Conservation (phyloP, 2,797 vertebrate species). For the Anguilla obscura region DNA sequence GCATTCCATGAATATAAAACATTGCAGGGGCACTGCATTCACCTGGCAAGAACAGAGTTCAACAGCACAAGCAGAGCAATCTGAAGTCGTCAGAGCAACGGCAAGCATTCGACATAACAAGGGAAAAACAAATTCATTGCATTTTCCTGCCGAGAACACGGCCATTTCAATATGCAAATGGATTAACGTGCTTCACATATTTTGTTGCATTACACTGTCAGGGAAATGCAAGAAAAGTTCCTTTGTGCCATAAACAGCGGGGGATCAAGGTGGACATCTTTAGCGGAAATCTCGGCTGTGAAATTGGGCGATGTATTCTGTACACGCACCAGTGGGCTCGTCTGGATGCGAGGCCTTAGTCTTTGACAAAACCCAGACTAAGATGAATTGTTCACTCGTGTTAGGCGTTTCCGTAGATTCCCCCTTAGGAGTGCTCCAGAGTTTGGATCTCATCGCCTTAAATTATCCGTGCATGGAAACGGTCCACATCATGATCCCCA, state of each 20-base stretch:
- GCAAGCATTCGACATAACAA: background rate
- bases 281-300: background rate
- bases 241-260: background rate
- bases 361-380: too few species aligned
- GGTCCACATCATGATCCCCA: background rate
- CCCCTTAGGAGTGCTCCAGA: background rate
- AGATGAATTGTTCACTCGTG: background rate
- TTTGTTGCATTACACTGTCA: background rate
- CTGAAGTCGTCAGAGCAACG: background rate
- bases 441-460: background rate
- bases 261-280: background rate
- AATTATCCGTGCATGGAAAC: background rate
- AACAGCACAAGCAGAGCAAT: background rate
- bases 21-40: background rate
- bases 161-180: background rate
- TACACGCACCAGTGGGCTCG: background rate
- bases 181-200: conserved; percentile 1
- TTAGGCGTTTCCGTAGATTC: background rate
- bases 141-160: background rate
- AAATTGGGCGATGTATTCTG: background rate
- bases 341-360: background rate
- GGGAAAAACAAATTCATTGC: background rate
- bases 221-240: background rate
- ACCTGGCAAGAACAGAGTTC: conserved; percentile 8
- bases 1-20: background rate